Percentiles rank a stretch among this genome's conserved stretches.
phyloP scores from a whole-genome alignment of 2,888 invertebrate genomes.

The Meandrusa payeni region DNA sequence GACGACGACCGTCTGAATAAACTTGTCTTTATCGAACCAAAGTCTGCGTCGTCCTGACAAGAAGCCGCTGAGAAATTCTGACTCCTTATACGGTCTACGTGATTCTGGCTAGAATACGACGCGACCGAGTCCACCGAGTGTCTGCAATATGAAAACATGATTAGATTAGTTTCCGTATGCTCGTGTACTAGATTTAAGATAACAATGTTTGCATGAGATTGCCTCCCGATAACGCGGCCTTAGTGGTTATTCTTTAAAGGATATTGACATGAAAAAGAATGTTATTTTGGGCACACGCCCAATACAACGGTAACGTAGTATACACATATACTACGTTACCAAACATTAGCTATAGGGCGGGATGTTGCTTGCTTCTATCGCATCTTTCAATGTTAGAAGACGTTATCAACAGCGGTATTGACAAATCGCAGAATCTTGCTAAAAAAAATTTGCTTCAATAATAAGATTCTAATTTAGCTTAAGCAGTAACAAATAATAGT shows the following conservation, averaged over 20 bases:
- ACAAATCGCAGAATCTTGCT: conserved; percentile 26
- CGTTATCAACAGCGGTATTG: conserved; percentile 25
- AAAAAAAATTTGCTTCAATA: no score
- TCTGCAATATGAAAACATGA: conserved; percentile 68
- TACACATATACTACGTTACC: no score
- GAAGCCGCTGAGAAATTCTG: conserved; percentile 79
- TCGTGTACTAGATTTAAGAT: conserved; percentile 44
- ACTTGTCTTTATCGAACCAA: conserved; percentile 75
- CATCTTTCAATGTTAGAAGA: conserved; percentile 8
- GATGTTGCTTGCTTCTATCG: conserved; percentile 6
- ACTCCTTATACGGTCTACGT: conserved; percentile 80
- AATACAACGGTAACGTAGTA: no score
- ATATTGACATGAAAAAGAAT: background rate
- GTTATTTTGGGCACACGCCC: background rate
- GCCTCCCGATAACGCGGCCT: conserved; percentile 38
- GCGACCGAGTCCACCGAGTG: conserved; percentile 82
- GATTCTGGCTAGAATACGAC: conserved; percentile 81
- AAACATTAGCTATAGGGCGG: no score
- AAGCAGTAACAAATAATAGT: no score
- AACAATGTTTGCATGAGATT: conserved; percentile 59
- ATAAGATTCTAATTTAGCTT: no score
- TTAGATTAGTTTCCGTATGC: conserved; percentile 50
- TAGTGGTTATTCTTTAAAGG: conserved; percentile 3
- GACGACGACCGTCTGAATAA: conserved; percentile 74
- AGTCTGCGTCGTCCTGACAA: conserved; percentile 77